Conservation (phyloP, 2,888 invertebrate genomes). For the Sphaeridia pumilis region DNA sequence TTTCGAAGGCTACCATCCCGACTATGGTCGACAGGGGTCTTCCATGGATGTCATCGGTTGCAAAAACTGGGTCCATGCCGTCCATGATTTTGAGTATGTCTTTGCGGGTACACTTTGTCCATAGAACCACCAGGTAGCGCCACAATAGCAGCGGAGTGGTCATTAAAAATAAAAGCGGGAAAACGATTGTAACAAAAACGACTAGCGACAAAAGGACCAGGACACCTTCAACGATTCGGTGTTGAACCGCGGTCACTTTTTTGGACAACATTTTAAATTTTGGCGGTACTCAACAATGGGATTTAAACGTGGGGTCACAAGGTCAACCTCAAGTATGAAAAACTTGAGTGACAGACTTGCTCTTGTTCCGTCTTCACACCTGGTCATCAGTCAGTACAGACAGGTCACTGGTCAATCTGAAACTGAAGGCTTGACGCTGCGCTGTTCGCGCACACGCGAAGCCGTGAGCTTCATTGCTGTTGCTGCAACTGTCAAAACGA, state of each 20-base stretch:
- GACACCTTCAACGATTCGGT: not conserved
- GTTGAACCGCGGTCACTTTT: not conserved
- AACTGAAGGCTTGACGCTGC: too few species aligned
- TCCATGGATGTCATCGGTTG: slow-evolving; percentile 23
- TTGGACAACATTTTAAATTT: too few species aligned
- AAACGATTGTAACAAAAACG: not conserved
- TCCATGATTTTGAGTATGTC: not conserved
- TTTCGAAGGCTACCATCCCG: slow-evolving; percentile 24
- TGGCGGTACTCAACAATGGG: too few species aligned
- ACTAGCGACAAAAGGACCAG: not conserved
- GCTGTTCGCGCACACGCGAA: too few species aligned
- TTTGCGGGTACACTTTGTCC: not conserved
- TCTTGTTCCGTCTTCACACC: too few species aligned
- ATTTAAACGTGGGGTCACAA: too few species aligned
- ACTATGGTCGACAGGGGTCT: slow-evolving; percentile 28
- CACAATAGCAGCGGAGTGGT: not conserved
- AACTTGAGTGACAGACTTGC: too few species aligned
- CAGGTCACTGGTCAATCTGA: too few species aligned
- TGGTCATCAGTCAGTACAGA: too few species aligned
- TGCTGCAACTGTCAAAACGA: too few species aligned
- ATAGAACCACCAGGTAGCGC: not conserved
- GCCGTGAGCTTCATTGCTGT: too few species aligned
- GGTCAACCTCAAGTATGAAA: too few species aligned
- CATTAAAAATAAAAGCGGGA: not conserved
- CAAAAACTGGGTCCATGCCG: slow-evolving; percentile 26